Evolutionary conservation across 2,113 vertebrate species (phyloP).

Genomic region (Rhipidura dahli): DNA sequence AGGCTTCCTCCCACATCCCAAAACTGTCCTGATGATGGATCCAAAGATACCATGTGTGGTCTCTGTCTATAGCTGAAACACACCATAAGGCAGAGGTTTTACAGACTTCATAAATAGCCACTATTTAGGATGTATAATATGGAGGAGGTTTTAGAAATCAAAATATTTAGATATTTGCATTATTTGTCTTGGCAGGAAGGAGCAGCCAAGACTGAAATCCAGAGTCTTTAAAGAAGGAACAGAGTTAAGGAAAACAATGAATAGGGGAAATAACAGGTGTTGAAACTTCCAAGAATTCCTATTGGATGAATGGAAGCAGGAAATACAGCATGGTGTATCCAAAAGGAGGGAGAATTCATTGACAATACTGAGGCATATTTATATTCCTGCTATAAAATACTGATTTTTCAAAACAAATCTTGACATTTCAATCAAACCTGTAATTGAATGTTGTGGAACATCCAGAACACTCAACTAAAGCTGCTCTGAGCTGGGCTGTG

Average conservation of each 20-base stretch:
- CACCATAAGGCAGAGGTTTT: constrained; percentile 27
- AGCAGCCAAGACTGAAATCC: neutral
- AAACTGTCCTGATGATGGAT: neutral
- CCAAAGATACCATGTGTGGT: neutral
- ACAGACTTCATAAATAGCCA: constrained; percentile 15
- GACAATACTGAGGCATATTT: neutral
- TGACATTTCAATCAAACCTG: neutral
- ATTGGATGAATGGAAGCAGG: neutral
- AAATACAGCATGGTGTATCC: neutral
- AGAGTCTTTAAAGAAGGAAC: neutral
- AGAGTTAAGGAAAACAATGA: constrained; percentile 5
- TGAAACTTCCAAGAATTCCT: neutral
- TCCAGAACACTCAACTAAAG: constrained; percentile 13
- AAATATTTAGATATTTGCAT: constrained; percentile 48
- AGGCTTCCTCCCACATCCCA: neutral
- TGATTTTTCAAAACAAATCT: neutral
- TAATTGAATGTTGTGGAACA: neutral
- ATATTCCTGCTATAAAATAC: neutral
- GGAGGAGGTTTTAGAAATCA: constrained; percentile 50
- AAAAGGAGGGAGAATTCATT: neutral
- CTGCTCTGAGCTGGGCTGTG: neutral
- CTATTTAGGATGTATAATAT: constrained; percentile 10
- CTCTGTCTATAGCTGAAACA: constrained; percentile 20
- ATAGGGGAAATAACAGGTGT: neutral
- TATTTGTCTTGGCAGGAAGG: constrained; percentile 49